phyloP scores from a whole-genome alignment of 2,797 vertebrate genomes.

The Labroides dimidiatus region DNA sequence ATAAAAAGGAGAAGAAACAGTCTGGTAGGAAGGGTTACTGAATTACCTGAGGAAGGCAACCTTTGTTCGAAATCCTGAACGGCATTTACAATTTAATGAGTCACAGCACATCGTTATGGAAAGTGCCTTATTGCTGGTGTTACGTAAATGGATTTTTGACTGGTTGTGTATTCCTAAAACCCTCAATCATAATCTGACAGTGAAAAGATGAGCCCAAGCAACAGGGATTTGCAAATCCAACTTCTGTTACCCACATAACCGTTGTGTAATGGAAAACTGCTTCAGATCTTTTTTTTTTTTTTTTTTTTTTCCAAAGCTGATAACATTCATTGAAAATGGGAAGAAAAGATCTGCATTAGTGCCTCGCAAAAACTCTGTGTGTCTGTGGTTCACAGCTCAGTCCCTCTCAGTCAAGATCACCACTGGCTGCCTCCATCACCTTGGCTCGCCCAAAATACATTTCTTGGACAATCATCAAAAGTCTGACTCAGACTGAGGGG shows the following conservation, averaged over 20 bases:
- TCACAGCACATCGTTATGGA: conserved; percentile 50
- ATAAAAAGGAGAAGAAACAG: conserved; percentile 42
- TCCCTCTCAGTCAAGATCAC: conserved; percentile 21
- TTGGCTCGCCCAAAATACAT: conserved; percentile 60
- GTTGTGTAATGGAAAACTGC: conserved; percentile 10
- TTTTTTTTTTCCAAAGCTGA: conserved; percentile 7
- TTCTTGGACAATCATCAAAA: conserved; percentile 68
- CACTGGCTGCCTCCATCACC: conserved; percentile 44
- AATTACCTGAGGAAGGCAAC: conserved; percentile 51
- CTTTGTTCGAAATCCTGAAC: conserved; percentile 63
- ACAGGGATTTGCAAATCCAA: conserved; percentile 20
- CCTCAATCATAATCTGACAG: conserved; percentile 28
- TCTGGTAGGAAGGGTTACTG: conserved; percentile 40
- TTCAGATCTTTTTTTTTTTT: conserved; percentile 3
- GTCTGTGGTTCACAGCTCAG: conserved; percentile 17
- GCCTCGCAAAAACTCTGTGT: neutral
- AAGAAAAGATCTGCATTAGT: neutral
- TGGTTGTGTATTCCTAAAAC: conserved; percentile 29
- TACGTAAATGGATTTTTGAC: conserved; percentile 42
- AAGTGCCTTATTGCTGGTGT: conserved; percentile 30
- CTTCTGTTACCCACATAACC: neutral
- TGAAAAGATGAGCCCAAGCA: conserved; percentile 19
- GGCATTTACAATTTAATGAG: conserved; percentile 63
- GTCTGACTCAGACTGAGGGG: conserved; percentile 50
- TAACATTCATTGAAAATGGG: neutral